Evolutionary conservation across 2,113 vertebrate genomes (phyloP), one percentile per base, ranked within the genome.

Genomic region (Pteropus alecto): DNA sequence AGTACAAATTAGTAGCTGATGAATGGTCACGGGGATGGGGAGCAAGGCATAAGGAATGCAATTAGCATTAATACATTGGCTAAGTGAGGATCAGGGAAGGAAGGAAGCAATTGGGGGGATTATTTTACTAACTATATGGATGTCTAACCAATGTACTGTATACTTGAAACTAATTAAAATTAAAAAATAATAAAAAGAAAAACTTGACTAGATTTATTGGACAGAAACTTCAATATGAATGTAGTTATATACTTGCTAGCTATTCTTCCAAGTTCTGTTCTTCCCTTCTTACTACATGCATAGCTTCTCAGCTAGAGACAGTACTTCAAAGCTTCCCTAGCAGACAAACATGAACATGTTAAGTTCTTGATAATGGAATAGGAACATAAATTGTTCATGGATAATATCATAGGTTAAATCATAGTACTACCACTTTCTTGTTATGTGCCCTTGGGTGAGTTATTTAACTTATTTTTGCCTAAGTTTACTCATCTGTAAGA

Each of bases 291-390:
- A 84, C 26, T 54, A 60, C 8, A 63, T 8, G 19, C 2, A 90
- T 19, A 61, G 21, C 30, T 86, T 87, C 16, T 61, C n/a, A 90
- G 16, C 46, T 85, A 26, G 16, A 87, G 30, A 85, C 10, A 70
- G 60, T 19, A 94, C 84, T 95, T 88, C 35, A 71, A 87, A 85
- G 61, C 38, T 88, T 93, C 41, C 60, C 30, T 87, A 84, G 43
- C 22, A 84, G 21, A 79, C 35, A 65, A 73, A 11, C 0, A 5
- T 74, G 14, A 8, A 43, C 65, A 65, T 76, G 18, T 56, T 86
- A 58, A 73, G 56, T 95, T 88, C 33, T 93, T 76, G 11, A 7
- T 30, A 85, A 56, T 87, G 38, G 15, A 85, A 93, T 87, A 77
- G 58, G 58, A 74, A 35, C 38, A 87, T 60, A 78, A 83, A 90